Evolutionary conservation across 2,888 invertebrate genomes (phyloP).

Genomic region (Troilus luridus): DNA sequence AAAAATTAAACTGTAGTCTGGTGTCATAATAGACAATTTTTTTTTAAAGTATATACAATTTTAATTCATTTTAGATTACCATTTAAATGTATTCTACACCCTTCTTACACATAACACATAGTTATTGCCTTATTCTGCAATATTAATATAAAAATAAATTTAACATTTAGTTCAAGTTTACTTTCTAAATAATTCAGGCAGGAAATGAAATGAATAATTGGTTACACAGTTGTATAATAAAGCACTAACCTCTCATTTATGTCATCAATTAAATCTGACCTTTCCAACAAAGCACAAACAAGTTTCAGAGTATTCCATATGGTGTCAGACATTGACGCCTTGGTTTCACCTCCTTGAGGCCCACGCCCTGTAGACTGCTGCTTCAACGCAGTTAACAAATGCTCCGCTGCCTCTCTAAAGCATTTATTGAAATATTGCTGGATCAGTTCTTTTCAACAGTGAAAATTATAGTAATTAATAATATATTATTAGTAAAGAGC

Average conservation of each 20-base stretch:
- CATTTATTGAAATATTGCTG: background rate
- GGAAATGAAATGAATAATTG: no score
- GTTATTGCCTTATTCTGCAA: no score
- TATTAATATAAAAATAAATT: no score
- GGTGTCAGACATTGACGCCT: slow-evolving; percentile 83
- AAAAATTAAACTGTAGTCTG: no score
- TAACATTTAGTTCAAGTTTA: background rate
- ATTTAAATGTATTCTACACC: no score
- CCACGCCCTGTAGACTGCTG: slow-evolving; percentile 85
- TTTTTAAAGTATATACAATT: no score
- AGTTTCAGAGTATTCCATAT: slow-evolving; percentile 95
- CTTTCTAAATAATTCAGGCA: background rate
- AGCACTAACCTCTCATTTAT: slow-evolving; percentile 45
- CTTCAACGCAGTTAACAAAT: slow-evolving; percentile 92
- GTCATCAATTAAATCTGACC: slow-evolving; percentile 70
- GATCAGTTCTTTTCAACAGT: background rate
- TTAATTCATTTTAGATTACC: no score
- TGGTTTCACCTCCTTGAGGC: slow-evolving; percentile 64
- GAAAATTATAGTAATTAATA: background rate
- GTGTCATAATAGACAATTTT: no score
- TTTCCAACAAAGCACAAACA: slow-evolving; percentile 84
- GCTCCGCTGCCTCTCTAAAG: slow-evolving; percentile 92
- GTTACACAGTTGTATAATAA: no score
- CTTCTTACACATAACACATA: no score
- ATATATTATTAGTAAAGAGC: background rate